Evolutionary conservation across 2,888 invertebrate species (phyloP), one percentile per base, ranked within the genome.

Genomic region (Pachliopta kotzebuea): DNA sequence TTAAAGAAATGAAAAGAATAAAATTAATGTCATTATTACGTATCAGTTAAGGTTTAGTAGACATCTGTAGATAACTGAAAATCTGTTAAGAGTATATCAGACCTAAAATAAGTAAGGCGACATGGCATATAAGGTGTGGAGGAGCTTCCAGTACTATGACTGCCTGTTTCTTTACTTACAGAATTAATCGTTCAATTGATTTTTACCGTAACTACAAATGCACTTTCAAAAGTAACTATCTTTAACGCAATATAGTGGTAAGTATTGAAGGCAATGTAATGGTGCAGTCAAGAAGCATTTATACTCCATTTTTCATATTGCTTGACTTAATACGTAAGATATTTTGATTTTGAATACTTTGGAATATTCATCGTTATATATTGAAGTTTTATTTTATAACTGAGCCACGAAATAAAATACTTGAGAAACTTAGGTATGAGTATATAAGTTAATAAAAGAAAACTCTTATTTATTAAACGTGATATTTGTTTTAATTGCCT

Each of bases 191-290:
- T 45, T 45, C n/a, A n/a, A n/a, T 45, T 45, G 18, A 45, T 45
- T 18, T 45, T 45, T 18, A 45, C 18, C 18, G 18, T 45, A 45
- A 45, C n/a, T 49, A 58, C 56, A 57, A 45, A 42, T 45, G 24
- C n/a, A 20, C 49, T 58, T 58, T 58, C 45, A 24, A 29, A 58
- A 26, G 58, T 29, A 49, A 58, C 29, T 49, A 14, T 24, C 45
- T 2, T 45, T 8, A 45, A 45, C 18, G 45, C 45, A n/a, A n/a
- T 45, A 45, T 45, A 8, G 18, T 6, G 18, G 7, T n/a, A n/a
- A n/a, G n/a, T 42, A 18, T 42, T 42, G 18, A 42, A 45, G 45
- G 18, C 45, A 45, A n/a, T 18, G 18, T n/a, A 45, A n/a, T 18
- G 11, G 18, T n/a, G n/a, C n/a, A 45, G 1, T n/a, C 45, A 7